Conservation (phyloP, 2,888 invertebrate species). For the Standfussiana lucernea region DNA sequence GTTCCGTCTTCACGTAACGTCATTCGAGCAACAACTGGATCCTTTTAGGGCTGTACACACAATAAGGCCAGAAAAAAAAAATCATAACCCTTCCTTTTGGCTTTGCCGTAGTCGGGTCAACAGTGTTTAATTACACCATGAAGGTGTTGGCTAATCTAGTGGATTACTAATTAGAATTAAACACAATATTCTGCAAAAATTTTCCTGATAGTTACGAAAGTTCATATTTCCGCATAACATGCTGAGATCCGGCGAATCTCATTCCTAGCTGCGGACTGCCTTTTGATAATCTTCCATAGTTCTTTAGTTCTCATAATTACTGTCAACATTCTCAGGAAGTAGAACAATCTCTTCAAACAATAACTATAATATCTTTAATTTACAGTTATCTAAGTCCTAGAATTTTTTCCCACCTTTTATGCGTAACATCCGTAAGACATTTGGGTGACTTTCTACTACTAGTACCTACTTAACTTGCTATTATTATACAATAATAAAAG, state of each 20-base stretch:
- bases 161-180: not conserved
- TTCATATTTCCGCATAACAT: constrained; percentile 5
- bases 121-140: not conserved
- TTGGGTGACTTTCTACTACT: constrained; percentile 60
- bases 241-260: not conserved
- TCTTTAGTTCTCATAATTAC: constrained; percentile 35
- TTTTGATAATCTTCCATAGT: constrained; percentile 9
- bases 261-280: not conserved
- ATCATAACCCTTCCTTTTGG: no score
- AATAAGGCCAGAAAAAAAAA: no score
- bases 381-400: not conserved
- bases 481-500: constrained; percentile 29
- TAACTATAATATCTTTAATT: constrained; percentile 45
- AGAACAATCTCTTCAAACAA: constrained; percentile 46
- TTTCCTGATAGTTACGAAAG: not conserved
- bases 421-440: constrained; percentile 54
- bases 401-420: constrained; percentile 59
- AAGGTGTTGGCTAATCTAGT: not conserved
- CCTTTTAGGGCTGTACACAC: not conserved
- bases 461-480: constrained; percentile 22
- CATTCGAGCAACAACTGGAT: not conserved
- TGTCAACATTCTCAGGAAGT: constrained; percentile 58
- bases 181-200: not conserved
- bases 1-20: not conserved
- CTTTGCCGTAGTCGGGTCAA: not conserved